phyloP scores from a whole-genome alignment of 2,113 vertebrate species.

The Sus scrofa region T2T-Sscrofa CM000813.6:119006001-119006500 shows the following conservation, averaged over 20 bases:
- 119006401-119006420: neutral
- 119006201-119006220: neutral
- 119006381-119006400: neutral
- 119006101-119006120: neutral
- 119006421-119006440: neutral
- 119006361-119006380: neutral
- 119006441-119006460: neutral
- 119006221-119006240: constrained; percentile 3
- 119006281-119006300: neutral
- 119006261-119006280: neutral
- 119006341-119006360: neutral
- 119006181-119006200: constrained; percentile 1
- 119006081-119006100: neutral
- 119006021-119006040: constrained; percentile 33
- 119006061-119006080: neutral
- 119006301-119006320: constrained; percentile 7
- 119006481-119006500: too few relatives aligned
- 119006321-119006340: constrained; percentile 10
- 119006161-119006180: neutral
- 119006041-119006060: neutral
- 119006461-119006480: neutral
- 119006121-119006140: constrained; percentile 10
- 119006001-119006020: constrained; percentile 34
- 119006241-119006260: neutral
- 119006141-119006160: neutral